Base-by-base conservation (phyloP, 2,888 invertebrate genomes). In the Lasioglossum marginatum region DNA sequence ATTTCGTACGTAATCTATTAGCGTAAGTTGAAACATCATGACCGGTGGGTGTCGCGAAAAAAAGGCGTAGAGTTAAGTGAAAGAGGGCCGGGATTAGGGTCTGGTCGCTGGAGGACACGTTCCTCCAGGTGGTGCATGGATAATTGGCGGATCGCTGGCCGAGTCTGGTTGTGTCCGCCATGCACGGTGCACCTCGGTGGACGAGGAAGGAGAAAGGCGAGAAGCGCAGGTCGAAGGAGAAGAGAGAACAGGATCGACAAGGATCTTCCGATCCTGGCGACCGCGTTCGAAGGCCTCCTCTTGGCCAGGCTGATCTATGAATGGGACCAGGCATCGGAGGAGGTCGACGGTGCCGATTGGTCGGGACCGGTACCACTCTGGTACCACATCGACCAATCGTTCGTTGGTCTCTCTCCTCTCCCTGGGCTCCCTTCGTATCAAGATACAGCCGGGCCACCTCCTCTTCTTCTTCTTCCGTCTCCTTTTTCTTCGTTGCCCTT, bases 301-400 rank as follows among this genome's bases (percentile, higher is more conserved):
- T 73, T 74, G 86, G 73, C 76, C 88, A 77, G 74, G 83, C 88
- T 92, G 91, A 91, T 92, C 92, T 92, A 92, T 92, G 92, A 92
- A 92, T 92, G 92, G 87, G 90, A 90, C 90, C 92, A 90, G 90
- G 88, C 83, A 82, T 84, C 88, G 92, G 91, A 93, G 93, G 92
- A 93, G 93, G 93, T 91, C 91, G 89, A 85, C 89, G 79, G 85
- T 89, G 81, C 88, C 89, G 92, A 94, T 94, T 94, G 94, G 94
- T 81, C 90, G 92, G 88, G 88, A 81, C 86, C 81, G 90, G 91
- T 92, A 93, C 92, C 92, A 90, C 90, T 88, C 84, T 89, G 87
- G 88, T 89, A 81, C 85, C 87, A 79, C 84, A 82, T 83, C 90
- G 90, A 89, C 93, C 93, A 94, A 93, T 93, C 91, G 90, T 88